phyloP scores from a whole-genome alignment of 2,113 vertebrate species.

The Pollimyrus isidori region DNA sequence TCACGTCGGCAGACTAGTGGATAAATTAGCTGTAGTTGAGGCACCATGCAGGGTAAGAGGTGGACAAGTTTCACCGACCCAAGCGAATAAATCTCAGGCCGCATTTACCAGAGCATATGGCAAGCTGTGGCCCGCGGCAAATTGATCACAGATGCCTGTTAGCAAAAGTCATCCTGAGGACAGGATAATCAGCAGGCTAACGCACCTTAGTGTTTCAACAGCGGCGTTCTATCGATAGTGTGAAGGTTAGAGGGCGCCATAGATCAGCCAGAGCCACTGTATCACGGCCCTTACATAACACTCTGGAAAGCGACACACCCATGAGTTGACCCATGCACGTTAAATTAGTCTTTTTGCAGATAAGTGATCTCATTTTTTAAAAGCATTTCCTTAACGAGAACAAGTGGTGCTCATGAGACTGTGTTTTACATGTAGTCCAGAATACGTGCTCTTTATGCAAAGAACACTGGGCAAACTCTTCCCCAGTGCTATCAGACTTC shows the following conservation, averaged over 20 bases:
- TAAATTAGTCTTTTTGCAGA: neutral
- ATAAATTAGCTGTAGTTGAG: neutral
- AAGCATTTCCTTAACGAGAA: neutral
- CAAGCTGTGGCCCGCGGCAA: neutral
- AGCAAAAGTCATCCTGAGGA: neutral
- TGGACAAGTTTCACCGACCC: neutral
- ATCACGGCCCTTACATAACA: neutral
- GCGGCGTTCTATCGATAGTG: neutral
- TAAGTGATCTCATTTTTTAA: neutral
- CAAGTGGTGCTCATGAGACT: neutral
- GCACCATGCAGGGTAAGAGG: neutral
- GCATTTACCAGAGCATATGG: neutral
- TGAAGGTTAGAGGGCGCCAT: neutral
- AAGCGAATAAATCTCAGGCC: neutral
- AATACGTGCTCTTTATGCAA: neutral
- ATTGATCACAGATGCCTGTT: neutral
- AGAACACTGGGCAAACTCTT: neutral
- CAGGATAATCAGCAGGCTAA: neutral
- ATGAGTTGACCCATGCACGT: neutral
- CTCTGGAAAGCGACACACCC: neutral
- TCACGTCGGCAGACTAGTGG: neutral
- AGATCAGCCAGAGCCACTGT: neutral
- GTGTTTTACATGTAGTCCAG: neutral
- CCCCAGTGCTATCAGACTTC: neutral
- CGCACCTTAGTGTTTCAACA: neutral